phyloP scores from a whole-genome alignment of 2,888 invertebrate species.

The Chalcosyrphus nemorum region DNA sequence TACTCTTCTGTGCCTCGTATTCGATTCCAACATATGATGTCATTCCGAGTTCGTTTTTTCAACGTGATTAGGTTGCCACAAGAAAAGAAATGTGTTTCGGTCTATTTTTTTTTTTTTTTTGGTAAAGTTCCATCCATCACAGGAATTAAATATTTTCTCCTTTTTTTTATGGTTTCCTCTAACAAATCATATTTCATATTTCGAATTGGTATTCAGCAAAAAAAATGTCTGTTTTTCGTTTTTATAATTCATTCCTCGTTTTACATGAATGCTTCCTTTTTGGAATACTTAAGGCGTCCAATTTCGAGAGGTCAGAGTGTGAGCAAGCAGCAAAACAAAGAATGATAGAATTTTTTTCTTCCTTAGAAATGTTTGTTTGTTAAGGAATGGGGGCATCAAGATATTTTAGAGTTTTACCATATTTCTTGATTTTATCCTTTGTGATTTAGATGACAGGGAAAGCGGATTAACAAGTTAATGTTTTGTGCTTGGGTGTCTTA shows the following conservation, averaged over 20 bases:
- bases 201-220: neutral
- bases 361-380: neutral
- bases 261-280: neutral
- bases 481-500: neutral
- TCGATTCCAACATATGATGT: neutral
- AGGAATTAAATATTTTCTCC: neutral
- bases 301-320: neutral
- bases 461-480: neutral
- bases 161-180: neutral
- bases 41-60: neutral
- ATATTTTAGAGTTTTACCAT: neutral
- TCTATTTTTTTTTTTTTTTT: neutral
- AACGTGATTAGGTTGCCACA: neutral
- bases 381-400: neutral
- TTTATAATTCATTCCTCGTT: neutral
- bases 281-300: neutral
- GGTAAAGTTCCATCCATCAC: neutral
- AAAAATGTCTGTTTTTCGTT: neutral
- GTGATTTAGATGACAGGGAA: neutral
- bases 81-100: neutral
- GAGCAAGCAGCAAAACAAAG: neutral
- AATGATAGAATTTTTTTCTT: neutral
- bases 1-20: neutral
- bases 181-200: neutral
- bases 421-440: neutral